Evolutionary conservation across 1,140 invertebrate genomes (phyloP), one percentile per base, ranked within the genome.

Genomic region (Drosophila sucinea): DNA sequence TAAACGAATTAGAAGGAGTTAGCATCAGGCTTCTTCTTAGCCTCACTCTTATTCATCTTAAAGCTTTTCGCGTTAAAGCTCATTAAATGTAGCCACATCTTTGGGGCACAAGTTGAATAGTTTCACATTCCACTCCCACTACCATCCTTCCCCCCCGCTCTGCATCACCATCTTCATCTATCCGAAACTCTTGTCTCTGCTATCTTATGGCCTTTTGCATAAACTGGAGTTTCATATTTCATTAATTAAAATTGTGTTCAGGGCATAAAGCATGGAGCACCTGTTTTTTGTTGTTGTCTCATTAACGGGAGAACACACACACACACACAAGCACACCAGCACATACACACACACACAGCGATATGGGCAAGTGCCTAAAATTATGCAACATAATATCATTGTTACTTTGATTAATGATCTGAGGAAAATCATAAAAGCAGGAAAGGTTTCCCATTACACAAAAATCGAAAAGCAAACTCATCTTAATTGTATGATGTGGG

Each of bases 321-420:
- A 55, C 41, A 30, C 55, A 64, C 38, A 57, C 32, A 47, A 2
- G 30, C 30, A 30, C 30, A 30, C 30, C 2, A 5, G 38, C 27
- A 38, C 32, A 51, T 23, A 61, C n/a, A 66, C 4, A 7, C 30
- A 7, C 23, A 10, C 38, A 32, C 29, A 17, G 17, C n/a, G 10
- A 17, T 17, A 35, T n/a, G 5, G 40, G 23, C 7, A 27, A 40
- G 32, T 41, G 60, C 44, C 77, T 67, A 47, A 70, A 80, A 77
- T 87, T 84, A 83, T 89, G 83, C 83, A 83, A 87, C 64, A 80
- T 79, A 89, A 87, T 87, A 87, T 87, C 83, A 89, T 87, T 87
- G 83, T 87, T 83, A 74, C 83, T 84, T 87, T 87, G 83, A 87
- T 87, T 87, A 87, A 87, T 87, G 84, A 87, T 87, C 89, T 87